A percentile compares a stretch with the other conserved stretches of the same genome.
These are phyloP conservation scores for Meloidogyne chitwoodi DNA, from an alignment of 1,140 invertebrate genomes.

Conservation along the genomic window DNA sequence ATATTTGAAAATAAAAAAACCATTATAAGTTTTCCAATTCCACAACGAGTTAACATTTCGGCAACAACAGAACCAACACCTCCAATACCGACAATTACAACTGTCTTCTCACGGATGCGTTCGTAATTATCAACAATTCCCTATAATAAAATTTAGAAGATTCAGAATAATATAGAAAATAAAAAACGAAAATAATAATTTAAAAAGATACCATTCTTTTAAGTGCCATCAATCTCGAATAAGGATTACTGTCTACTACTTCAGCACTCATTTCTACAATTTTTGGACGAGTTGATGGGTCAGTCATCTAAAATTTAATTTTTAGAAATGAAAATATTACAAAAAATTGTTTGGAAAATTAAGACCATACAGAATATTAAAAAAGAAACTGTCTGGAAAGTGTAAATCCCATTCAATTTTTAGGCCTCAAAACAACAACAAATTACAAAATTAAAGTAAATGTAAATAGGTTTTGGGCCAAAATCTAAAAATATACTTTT, in stretches of 20 bases:
- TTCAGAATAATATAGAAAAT: slow-evolving; percentile 67
- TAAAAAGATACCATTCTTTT: background rate
- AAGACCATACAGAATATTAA: too few species aligned
- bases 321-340: too few species aligned
- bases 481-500: too few species aligned
- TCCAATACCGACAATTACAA: slow-evolving; percentile 94
- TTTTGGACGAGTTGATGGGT: slow-evolving; percentile 26
- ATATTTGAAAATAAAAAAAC: slow-evolving; percentile 35
- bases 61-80: slow-evolving; percentile 98
- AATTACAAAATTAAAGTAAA: too few species aligned
- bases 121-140: slow-evolving; percentile 98
- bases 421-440: too few species aligned
- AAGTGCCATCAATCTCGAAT: slow-evolving; percentile 94
- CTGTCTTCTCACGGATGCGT: slow-evolving; percentile 78
- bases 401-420: too few species aligned
- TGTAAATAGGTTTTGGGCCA: too few species aligned
- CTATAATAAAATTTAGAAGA: slow-evolving; percentile 70
- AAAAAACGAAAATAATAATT: background rate
- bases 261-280: slow-evolving; percentile 74
- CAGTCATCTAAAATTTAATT: background rate
- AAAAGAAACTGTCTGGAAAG: too few species aligned
- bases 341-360: too few species aligned
- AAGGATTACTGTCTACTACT: slow-evolving; percentile 98
- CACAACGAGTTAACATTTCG: slow-evolving; percentile 94
- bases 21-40: slow-evolving; percentile 83